Base-by-base conservation (phyloP, 2,888 invertebrate genomes). In the Aphidius colemani region DNA sequence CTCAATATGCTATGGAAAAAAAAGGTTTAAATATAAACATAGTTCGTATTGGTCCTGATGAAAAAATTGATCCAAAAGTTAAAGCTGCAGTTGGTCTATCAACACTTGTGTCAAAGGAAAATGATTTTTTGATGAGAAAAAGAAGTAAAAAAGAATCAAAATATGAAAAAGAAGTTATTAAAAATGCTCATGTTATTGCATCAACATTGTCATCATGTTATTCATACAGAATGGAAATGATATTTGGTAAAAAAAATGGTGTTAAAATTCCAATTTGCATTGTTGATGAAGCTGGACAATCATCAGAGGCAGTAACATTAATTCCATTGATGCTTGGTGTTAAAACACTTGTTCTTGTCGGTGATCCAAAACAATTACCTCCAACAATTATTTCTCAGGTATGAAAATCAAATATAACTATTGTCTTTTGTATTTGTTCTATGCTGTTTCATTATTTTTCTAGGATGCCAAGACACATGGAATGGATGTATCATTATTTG, bases 231-330 rank as follows among this genome's bases (percentile, higher is more conserved):
- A 83, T 83, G 82, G 80, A 79, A 67, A 66, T 70, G 0, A 67
- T 75, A 9, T 80, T 81, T 59, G 72, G 71, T 30, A 30, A 30
- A 30, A 30, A 30, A 30, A 30, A 30, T 30, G 30, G 30, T 30
- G 5, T 30, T 30, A 30, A 30, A 40, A 76, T 74, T 66, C 70
- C 76, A 4, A 71, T 73, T 1, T 94, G 93, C 73, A 90, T 94
- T 59, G 86, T 94, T 60, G 94, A 94, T 81, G 94, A 96, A 84
- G 94, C 96, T 7, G 92, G 93, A 0, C 94, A 95, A 77, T 91
- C 92, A 69, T 89, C 88, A 45, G 96, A 96, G 80, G 88, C 92
- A 2, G 94, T 93, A 82, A 87, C 89, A 3, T 82, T 95, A 69
- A 87, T 93, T 68, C 95, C 95, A 0, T 84, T 95, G 49, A 86